Conservation (phyloP, 2,888 invertebrate genomes). For the Limnephilus lunatus region DNA sequence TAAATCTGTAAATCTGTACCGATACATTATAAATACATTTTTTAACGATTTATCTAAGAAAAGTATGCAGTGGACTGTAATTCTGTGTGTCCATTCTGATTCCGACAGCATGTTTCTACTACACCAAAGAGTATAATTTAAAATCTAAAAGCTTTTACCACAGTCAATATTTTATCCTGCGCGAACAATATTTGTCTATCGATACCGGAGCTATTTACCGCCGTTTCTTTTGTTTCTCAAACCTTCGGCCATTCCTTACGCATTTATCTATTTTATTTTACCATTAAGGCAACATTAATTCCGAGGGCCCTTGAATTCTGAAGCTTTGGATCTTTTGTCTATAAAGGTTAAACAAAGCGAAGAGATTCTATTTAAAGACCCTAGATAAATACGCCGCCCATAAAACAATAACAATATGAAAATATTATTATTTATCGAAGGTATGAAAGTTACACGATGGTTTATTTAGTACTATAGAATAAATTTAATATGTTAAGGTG, state of each 20-base stretch:
- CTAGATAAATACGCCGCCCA: neutral
- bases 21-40: too few species aligned
- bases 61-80: neutral
- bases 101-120: neutral
- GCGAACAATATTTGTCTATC: constrained; percentile 18
- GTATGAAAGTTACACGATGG: neutral
- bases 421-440: neutral
- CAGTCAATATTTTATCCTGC: neutral
- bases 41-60: too few species aligned
- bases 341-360: constrained; percentile 11
- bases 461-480: neutral
- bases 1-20: neutral
- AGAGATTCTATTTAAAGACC: neutral
- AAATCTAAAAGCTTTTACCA: neutral
- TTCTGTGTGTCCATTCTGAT: too few species aligned
- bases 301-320: constrained; percentile 34
- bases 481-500: neutral
- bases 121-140: neutral
- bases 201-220: constrained; percentile 35
- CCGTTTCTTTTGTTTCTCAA: constrained; percentile 38
- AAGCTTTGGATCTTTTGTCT: constrained; percentile 10
- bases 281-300: constrained; percentile 40
- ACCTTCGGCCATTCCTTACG: constrained; percentile 1
- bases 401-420: neutral
- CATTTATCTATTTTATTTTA: constrained; percentile 50